Evolutionary conservation across 2,113 vertebrate species (phyloP).

Genomic region (Sisor rabdophorus): DNA sequence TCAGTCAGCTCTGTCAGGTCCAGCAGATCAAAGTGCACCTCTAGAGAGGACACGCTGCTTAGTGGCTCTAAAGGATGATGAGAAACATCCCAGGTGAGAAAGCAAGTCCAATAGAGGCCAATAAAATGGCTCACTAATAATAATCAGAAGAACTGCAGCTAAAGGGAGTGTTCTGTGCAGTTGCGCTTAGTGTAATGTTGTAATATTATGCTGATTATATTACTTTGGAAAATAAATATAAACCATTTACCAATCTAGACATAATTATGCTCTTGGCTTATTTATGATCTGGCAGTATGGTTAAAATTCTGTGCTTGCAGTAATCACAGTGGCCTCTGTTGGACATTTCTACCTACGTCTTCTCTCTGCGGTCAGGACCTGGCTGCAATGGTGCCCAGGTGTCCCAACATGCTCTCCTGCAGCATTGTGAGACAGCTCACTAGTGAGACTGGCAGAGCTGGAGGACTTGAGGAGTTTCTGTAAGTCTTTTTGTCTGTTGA

Average conservation of each 20-base stretch:
- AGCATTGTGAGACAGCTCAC: slow-evolving; percentile 67
- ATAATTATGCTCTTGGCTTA: not conserved
- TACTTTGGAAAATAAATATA: not conserved
- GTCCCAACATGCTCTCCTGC: slow-evolving; percentile 72
- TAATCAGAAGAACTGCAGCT: not conserved
- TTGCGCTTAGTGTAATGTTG: not conserved
- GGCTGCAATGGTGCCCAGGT: slow-evolving; percentile 75
- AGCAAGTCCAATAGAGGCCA: not conserved
- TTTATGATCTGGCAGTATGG: not conserved
- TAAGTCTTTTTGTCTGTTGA: slow-evolving; percentile 76
- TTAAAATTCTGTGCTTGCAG: not conserved
- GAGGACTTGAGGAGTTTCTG: slow-evolving; percentile 72
- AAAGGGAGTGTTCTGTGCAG: not conserved
- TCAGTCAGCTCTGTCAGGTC: slow-evolving; percentile 95
- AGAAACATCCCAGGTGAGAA: not conserved
- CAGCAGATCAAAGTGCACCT: slow-evolving; percentile 96
- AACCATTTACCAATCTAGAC: not conserved
- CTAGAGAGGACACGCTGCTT: slow-evolving; percentile 94
- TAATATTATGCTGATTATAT: not conserved
- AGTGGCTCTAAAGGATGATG: slow-evolving; percentile 79
- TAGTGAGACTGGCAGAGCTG: slow-evolving; percentile 70
- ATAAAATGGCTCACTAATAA: not conserved
- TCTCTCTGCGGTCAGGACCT: slow-evolving; percentile 88
- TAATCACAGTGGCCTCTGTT: not conserved
- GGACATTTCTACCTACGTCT: slow-evolving; percentile 79